Evolutionary conservation across 2,888 invertebrate species (phyloP).

Genomic region (Timema cristinae): DNA sequence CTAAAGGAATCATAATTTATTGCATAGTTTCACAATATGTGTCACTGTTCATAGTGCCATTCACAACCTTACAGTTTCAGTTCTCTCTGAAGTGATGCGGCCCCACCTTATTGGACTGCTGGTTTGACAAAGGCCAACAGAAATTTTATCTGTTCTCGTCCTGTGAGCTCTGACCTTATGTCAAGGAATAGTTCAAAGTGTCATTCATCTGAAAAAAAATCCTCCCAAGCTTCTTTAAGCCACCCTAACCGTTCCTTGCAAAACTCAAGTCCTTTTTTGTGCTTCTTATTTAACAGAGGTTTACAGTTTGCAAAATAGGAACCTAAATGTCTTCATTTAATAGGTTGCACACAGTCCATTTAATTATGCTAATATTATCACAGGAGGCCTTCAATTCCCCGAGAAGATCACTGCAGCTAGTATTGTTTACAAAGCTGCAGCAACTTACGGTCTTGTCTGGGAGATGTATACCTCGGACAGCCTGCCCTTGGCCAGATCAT

Average conservation of each 20-base stretch:
- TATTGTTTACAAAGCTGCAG: background rate
- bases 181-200: background rate
- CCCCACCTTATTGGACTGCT: conserved; percentile 11
- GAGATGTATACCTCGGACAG: conserved; percentile 4
- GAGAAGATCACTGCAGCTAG: conserved; percentile 4
- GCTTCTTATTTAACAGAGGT: background rate
- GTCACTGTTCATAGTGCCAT: too few species aligned
- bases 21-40: conserved; percentile 5
- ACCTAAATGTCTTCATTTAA: conserved; percentile 7
- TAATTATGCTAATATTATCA: background rate
- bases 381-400: conserved; percentile 3
- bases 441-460: background rate
- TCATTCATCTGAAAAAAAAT: background rate
- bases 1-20: background rate
- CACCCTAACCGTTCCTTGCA: background rate
- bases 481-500: background rate
- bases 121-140: background rate
- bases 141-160: conserved; percentile 12
- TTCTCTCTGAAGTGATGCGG: background rate
- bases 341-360: background rate
- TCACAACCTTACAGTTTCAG: background rate
- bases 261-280: conserved; percentile 8
- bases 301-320: background rate
- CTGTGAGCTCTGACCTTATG: background rate
- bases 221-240: conserved; percentile 8